Evolutionary conservation across 1,140 invertebrate genomes (phyloP).

Genomic region (Dufourea novaeangliae): DNA sequence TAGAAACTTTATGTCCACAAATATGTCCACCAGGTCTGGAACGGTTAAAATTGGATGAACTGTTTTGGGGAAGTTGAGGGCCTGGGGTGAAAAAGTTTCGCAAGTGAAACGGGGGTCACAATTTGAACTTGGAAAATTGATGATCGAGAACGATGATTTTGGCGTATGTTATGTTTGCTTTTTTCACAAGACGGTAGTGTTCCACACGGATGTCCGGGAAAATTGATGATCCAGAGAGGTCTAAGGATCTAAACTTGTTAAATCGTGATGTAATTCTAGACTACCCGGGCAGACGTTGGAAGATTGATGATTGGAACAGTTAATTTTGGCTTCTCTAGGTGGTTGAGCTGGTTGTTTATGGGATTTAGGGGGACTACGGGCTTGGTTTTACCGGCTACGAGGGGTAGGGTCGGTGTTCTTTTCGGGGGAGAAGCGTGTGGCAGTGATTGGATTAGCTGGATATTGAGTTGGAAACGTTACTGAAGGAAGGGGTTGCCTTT

Average conservation of each 20-base stretch:
- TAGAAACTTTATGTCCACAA: no score
- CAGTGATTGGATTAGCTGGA: constrained; percentile 9
- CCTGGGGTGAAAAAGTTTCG: no score
- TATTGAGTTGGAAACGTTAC: constrained; percentile 4
- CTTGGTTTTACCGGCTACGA: not conserved
- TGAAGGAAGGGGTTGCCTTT: not conserved
- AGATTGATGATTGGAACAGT: constrained; percentile 5
- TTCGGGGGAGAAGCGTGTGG: constrained; percentile 1
- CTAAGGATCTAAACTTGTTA: not conserved
- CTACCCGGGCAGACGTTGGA: not conserved
- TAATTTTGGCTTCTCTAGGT: constrained; percentile 4
- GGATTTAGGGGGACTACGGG: not conserved
- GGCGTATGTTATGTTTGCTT: no score
- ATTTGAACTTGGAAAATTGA: no score
- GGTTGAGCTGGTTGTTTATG: constrained; percentile 5
- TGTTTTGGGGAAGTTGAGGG: no score
- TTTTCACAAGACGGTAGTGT: no score
- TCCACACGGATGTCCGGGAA: no score
- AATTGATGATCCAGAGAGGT: no score
- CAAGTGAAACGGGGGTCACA: no score
- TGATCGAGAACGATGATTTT: no score
- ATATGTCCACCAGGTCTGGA: no score
- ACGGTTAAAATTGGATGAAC: not conserved
- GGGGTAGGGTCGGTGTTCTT: not conserved
- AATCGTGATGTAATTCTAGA: constrained; percentile 5